Evolutionary conservation across 2,797 vertebrate genomes (phyloP).

Genomic region (Acrocephalus scirpaceus): DNA sequence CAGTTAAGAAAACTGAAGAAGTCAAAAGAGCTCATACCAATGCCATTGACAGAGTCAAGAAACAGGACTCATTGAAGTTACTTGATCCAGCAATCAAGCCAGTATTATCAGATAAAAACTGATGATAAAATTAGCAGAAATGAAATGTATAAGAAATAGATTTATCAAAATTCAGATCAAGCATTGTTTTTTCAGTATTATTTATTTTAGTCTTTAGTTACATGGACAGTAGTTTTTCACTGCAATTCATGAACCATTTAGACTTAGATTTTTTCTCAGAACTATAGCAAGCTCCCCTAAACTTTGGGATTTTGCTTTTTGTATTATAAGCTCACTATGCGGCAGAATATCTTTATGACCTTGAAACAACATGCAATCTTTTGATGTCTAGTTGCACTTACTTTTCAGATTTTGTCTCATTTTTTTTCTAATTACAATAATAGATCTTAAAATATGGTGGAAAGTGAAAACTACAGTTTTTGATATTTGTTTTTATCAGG

Average conservation of each 20-base stretch:
- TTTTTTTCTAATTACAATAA: background rate
- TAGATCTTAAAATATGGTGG: background rate
- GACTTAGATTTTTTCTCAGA: background rate
- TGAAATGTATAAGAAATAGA: background rate
- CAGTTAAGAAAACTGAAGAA: background rate
- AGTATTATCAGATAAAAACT: background rate
- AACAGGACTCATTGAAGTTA: background rate
- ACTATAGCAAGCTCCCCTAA: background rate
- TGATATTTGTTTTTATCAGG: background rate
- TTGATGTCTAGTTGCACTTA: background rate
- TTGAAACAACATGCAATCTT: background rate
- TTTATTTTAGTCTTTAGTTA: background rate
- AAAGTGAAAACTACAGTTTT: background rate
- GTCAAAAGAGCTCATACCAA: background rate
- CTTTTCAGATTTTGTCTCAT: background rate
- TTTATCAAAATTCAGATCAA: background rate
- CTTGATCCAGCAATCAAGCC: background rate
- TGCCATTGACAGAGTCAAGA: fast-evolving
- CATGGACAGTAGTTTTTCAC: background rate
- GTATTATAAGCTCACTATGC: background rate
- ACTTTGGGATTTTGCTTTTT: background rate
- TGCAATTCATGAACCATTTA: background rate
- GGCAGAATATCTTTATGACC: background rate
- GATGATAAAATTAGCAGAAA: background rate
- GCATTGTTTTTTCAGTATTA: background rate